A percentile compares a stretch with the other conserved stretches of the same genome.
Conservation (phyloP, 1,140 invertebrate genomes). For the Bicyclus anynana region DNA sequence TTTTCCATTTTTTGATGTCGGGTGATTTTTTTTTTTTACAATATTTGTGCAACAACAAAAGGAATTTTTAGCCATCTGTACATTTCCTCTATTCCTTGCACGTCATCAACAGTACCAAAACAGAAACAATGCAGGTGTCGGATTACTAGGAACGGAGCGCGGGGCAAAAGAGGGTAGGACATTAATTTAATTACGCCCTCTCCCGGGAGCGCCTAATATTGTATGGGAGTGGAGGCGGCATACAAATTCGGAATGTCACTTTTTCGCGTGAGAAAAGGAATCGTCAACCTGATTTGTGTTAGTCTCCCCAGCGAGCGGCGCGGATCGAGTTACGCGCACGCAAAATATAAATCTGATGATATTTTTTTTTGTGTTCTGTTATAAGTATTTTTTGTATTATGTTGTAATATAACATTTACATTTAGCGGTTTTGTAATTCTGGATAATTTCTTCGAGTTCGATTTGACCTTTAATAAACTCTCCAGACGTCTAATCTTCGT, state of each 20-base stretch:
- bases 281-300: conserved; percentile 60
- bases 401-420: too few species aligned
- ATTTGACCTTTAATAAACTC: too few species aligned
- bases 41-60: too few species aligned
- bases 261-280: conserved; percentile 75
- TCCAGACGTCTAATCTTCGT: too few species aligned
- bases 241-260: conserved; percentile 65
- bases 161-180: conserved; percentile 63
- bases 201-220: conserved; percentile 73
- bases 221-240: conserved; percentile 55
- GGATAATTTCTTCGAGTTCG: too few species aligned
- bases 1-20: too few species aligned
- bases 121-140: conserved; percentile 71
- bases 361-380: conserved; percentile 3
- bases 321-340: conserved; percentile 54
- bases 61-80: too few species aligned
- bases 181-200: conserved; percentile 77
- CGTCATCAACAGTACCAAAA: conserved; percentile 28
- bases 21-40: too few species aligned
- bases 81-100: not conserved
- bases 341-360: conserved; percentile 55
- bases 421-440: too few species aligned
- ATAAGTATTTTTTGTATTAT: not conserved
- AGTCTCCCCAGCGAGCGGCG: conserved; percentile 49
- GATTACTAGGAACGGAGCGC: conserved; percentile 61